These are phyloP conservation scores for Enteromius thamalakanensis DNA, from an alignment of 2,797 vertebrate genomes.

Conservation along the genomic window DNA sequence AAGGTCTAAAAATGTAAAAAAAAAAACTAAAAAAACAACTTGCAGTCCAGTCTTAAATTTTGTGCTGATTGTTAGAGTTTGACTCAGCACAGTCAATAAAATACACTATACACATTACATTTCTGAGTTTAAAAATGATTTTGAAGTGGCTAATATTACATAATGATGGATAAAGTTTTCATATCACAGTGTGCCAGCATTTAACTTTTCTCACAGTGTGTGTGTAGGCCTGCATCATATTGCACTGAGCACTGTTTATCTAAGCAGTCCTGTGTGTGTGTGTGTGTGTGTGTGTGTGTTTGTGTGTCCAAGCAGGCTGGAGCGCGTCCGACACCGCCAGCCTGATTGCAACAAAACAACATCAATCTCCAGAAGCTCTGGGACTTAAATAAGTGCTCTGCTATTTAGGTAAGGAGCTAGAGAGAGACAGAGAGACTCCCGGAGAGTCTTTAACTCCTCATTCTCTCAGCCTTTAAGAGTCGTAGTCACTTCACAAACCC, in stretches of 20 bases:
- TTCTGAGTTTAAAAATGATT: neutral
- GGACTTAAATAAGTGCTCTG: slow-evolving; percentile 71
- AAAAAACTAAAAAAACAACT: too few species aligned
- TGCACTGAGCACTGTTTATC: slow-evolving; percentile 44
- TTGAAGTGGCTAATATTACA: neutral
- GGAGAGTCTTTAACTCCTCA: slow-evolving; percentile 49
- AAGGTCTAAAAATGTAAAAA: too few species aligned
- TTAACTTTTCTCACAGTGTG: neutral
- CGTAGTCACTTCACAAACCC: slow-evolving; percentile 20
- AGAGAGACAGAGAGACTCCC: slow-evolving; percentile 44
- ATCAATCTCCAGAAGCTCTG: slow-evolving; percentile 72
- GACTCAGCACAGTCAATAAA: neutral
- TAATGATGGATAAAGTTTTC: neutral
- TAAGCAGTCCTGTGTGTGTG: neutral
- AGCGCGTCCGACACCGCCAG: slow-evolving; percentile 68
- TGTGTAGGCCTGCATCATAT: slow-evolving; percentile 29
- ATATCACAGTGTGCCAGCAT: neutral
- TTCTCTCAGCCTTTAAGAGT: slow-evolving; percentile 45
- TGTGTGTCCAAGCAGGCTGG: slow-evolving; percentile 56
- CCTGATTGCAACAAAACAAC: slow-evolving; percentile 79
- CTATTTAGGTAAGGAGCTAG: slow-evolving; percentile 42
- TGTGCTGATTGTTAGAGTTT: neutral
- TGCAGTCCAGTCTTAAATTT: neutral
- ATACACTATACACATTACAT: too few species aligned
- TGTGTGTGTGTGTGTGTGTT: neutral